A percentile compares a stretch with the other conserved stretches of the same genome.
These are phyloP conservation scores for Castor canadensis DNA, from an alignment of 2,113 vertebrate genomes.

Conservation along the genomic window DNA sequence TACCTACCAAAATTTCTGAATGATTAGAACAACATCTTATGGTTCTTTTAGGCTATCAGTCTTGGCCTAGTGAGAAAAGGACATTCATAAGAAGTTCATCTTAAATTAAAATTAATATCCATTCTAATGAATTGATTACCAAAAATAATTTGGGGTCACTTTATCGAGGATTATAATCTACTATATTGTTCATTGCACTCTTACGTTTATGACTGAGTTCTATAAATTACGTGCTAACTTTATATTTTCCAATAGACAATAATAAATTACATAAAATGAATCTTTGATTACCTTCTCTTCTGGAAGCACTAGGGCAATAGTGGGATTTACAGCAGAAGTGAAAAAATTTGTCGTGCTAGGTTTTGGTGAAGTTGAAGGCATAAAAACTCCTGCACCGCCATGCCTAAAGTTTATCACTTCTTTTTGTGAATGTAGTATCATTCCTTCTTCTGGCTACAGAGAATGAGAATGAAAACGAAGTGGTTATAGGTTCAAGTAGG, in stretches of 20 bases:
- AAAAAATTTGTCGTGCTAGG: slow-evolving; percentile 7
- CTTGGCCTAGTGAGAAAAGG: slow-evolving; percentile 63
- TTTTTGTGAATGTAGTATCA: slow-evolving; percentile 36
- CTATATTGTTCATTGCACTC: neutral
- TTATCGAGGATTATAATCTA: neutral
- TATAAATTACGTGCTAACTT: neutral
- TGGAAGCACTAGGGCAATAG: neutral
- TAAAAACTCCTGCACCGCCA: neutral
- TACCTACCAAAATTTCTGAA: slow-evolving; percentile 63
- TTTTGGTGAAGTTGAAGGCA: slow-evolving; percentile 56
- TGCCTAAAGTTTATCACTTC: slow-evolving; percentile 38
- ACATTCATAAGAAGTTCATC: neutral
- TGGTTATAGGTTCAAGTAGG: neutral
- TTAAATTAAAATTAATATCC: slow-evolving; percentile 24
- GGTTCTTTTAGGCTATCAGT: slow-evolving; percentile 50
- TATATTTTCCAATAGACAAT: neutral
- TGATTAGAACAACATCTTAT: slow-evolving; percentile 6
- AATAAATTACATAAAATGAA: neutral
- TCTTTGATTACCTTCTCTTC: slow-evolving; percentile 67
- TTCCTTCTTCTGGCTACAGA: slow-evolving; percentile 59
- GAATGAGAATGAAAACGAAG: neutral
- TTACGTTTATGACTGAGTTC: neutral
- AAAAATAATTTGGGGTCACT: neutral
- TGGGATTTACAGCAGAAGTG: neutral
- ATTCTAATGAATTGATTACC: neutral